phyloP scores from a whole-genome alignment of 2,113 vertebrate genomes.

The Oncorhynchus keta region DNA sequence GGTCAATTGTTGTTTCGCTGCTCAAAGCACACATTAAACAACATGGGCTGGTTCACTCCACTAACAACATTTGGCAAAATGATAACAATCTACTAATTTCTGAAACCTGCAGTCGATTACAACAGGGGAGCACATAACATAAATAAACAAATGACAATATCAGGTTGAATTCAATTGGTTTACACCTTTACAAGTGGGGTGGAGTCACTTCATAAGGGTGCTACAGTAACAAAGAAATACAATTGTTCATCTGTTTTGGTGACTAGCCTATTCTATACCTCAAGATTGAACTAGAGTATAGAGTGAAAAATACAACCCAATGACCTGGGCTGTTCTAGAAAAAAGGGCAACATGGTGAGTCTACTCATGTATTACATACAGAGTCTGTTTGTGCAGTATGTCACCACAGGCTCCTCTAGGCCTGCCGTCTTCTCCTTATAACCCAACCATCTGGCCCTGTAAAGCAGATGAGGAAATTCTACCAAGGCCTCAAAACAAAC shows the following conservation, averaged over 20 bases:
- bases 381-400: conserved; percentile 27
- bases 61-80: conserved; percentile 5
- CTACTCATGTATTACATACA: conserved; percentile 10
- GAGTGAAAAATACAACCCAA: conserved; percentile 34
- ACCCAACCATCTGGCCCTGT: conserved; percentile 26
- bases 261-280: neutral
- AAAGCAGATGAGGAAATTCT: conserved; percentile 7
- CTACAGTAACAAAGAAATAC: neutral
- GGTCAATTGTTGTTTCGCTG: conserved; percentile 7
- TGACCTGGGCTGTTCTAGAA: conserved; percentile 37
- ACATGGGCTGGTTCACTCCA: neutral
- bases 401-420: conserved; percentile 43
- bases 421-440: conserved; percentile 20
- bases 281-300: conserved; percentile 19
- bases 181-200: no score
- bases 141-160: neutral
- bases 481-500: neutral
- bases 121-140: conserved; percentile 8
- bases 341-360: conserved; percentile 35
- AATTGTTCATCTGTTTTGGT: no score
- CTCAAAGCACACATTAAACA: conserved; percentile 1
- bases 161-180: no score
- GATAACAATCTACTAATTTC: conserved; percentile 1
- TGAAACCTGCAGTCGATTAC: conserved; percentile 22
- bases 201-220: neutral